These are phyloP conservation scores for Mastacembelus armatus DNA, from an alignment of 2,797 vertebrate species.

Conservation along the genomic window DNA sequence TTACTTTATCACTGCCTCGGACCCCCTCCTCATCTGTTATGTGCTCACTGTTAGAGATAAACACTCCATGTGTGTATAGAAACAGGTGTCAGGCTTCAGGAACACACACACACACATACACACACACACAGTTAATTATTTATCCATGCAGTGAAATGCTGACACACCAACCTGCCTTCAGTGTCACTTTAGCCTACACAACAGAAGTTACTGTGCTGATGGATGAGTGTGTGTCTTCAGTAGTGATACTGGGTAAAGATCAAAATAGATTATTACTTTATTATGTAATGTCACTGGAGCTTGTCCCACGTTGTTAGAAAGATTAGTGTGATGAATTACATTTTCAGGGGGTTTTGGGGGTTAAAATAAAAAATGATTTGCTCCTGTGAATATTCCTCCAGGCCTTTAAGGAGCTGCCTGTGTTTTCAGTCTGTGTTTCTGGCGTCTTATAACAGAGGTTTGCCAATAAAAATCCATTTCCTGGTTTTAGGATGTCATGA, in stretches of 20 bases:
- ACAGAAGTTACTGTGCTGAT: conserved; percentile 39
- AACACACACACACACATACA: conserved; percentile 51
- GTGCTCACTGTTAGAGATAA: conserved; percentile 66
- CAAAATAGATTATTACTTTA: conserved; percentile 7
- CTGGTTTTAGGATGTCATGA: too few relatives aligned
- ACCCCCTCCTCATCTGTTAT: conserved; percentile 42
- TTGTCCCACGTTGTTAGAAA: neutral
- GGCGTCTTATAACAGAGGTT: too few relatives aligned
- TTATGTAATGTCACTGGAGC: neutral
- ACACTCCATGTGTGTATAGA: conserved; percentile 73
- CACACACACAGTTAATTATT: conserved; percentile 77
- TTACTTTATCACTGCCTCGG: conserved; percentile 36
- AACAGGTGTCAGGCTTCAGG: conserved; percentile 81
- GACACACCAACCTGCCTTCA: conserved; percentile 67
- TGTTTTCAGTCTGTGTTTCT: too few relatives aligned
- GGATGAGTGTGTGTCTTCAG: neutral
- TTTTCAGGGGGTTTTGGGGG: neutral
- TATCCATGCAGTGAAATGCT: conserved; percentile 68
- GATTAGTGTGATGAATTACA: neutral
- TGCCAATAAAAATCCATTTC: too few relatives aligned
- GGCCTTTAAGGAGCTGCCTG: too few relatives aligned
- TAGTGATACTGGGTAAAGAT: neutral
- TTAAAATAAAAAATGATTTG: conserved; percentile 10
- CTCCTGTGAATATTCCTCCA: too few relatives aligned
- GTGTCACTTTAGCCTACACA: conserved; percentile 57